A percentile compares a stretch with the other conserved stretches of the same genome.
Evolutionary conservation across 2,888 invertebrate species (phyloP).

Genomic region (Cheilosia soror): DNA sequence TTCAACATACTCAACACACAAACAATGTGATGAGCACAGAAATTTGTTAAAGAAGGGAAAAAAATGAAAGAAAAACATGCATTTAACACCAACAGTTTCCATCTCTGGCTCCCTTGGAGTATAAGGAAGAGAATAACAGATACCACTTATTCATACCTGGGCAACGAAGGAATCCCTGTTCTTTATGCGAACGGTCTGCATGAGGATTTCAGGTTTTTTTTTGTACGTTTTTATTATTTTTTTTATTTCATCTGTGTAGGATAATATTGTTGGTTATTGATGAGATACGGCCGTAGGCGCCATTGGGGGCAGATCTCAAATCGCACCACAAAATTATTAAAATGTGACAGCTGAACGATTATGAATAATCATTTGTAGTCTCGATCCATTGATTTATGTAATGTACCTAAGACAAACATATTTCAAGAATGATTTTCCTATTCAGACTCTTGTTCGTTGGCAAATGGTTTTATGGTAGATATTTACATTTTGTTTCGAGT

Average conservation of each 20-base stretch:
- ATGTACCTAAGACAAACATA: conserved; percentile 65
- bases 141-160: conserved; percentile 50
- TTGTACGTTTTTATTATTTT: conserved; percentile 42
- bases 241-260: conserved; percentile 59
- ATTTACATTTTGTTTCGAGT: conserved; percentile 27
- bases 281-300: conserved; percentile 81
- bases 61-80: conserved; percentile 51
- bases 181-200: conserved; percentile 45
- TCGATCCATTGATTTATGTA: conserved; percentile 77
- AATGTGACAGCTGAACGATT: conserved; percentile 82
- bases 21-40: conserved; percentile 47
- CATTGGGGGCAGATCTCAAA: conserved; percentile 80
- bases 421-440: conserved; percentile 55
- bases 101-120: conserved; percentile 37
- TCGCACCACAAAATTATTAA: conserved; percentile 82
- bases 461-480: conserved; percentile 25
- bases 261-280: conserved; percentile 79
- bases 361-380: conserved; percentile 80
- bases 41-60: conserved; percentile 38
- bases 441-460: conserved; percentile 33
- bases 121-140: conserved; percentile 47
- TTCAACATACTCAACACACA: conserved; percentile 33
- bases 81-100: conserved; percentile 47
- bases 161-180: conserved; percentile 37
- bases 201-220: conserved; percentile 64